A percentile compares a stretch with the other conserved stretches of the same genome.
These are phyloP conservation scores for Mystacornis crossleyi DNA, from an alignment of 2,113 vertebrate genomes.

Conservation along the genomic window DNA sequence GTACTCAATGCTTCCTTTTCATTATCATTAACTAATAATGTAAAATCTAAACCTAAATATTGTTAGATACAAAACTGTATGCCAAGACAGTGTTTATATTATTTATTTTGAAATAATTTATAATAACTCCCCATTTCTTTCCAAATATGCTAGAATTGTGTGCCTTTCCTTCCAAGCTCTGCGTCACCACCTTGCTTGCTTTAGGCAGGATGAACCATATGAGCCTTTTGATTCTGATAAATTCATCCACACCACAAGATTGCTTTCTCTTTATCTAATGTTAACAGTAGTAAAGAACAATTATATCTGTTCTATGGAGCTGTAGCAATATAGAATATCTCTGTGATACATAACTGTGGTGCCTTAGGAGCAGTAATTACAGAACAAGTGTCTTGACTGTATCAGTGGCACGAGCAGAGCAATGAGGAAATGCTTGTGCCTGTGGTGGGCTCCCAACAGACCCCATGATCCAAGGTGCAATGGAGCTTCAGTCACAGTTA, in stretches of 20 bases:
- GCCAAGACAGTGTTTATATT: background rate
- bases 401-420: background rate
- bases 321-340: background rate
- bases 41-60: background rate
- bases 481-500: background rate
- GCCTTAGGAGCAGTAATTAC: conserved; percentile 1
- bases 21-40: background rate
- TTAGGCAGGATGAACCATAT: background rate
- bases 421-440: background rate
- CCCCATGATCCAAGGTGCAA: background rate
- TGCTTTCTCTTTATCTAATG: background rate
- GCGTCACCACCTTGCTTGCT: background rate
- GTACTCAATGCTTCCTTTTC: background rate
- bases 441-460: background rate
- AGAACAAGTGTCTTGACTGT: background rate
- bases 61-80: background rate
- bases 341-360: background rate
- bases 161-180: background rate
- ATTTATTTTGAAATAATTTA: background rate
- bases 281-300: conserved; percentile 14
- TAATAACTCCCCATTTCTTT: background rate
- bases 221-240: background rate
- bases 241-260: background rate
- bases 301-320: background rate
- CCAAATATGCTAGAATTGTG: background rate